Evolutionary conservation across 2,113 vertebrate genomes (phyloP).

Genomic region (Tonatia bakeri): DNA sequence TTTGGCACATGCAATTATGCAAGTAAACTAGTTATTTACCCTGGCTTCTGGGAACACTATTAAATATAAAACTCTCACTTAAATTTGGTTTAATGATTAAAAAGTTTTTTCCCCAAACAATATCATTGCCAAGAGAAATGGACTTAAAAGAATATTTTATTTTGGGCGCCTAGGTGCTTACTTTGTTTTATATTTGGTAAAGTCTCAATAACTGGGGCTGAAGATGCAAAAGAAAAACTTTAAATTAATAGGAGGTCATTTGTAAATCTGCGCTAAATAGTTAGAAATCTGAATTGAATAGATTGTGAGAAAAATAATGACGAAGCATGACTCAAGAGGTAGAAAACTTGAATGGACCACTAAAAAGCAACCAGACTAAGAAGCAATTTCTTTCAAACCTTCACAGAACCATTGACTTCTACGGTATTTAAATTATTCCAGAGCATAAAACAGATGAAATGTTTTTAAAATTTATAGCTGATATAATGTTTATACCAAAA

Average conservation of each 20-base stretch:
- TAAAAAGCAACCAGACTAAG: neutral
- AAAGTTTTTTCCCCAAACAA: neutral
- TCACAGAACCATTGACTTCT: neutral
- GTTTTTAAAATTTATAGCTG: neutral
- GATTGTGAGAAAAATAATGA: slow-evolving; percentile 8
- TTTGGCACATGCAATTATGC: neutral
- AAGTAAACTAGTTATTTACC: neutral
- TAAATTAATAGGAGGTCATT: slow-evolving; percentile 5
- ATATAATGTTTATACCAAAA: neutral
- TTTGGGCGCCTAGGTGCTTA: neutral
- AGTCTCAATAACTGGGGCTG: neutral
- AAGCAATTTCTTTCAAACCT: neutral
- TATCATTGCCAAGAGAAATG: neutral
- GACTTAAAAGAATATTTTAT: neutral
- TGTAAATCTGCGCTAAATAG: slow-evolving; percentile 12
- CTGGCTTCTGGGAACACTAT: neutral
- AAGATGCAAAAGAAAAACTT: neutral
- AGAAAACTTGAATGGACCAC: neutral
- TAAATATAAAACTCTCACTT: neutral
- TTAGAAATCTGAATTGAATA: slow-evolving; percentile 1
- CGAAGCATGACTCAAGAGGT: neutral
- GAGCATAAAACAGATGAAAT: neutral
- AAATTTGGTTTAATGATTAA: neutral
- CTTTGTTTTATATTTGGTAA: slow-evolving; percentile 1
- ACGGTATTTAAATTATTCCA: neutral